Evolutionary conservation across 2,113 vertebrate species (phyloP).

Genomic region (Trematomus loennbergii): DNA sequence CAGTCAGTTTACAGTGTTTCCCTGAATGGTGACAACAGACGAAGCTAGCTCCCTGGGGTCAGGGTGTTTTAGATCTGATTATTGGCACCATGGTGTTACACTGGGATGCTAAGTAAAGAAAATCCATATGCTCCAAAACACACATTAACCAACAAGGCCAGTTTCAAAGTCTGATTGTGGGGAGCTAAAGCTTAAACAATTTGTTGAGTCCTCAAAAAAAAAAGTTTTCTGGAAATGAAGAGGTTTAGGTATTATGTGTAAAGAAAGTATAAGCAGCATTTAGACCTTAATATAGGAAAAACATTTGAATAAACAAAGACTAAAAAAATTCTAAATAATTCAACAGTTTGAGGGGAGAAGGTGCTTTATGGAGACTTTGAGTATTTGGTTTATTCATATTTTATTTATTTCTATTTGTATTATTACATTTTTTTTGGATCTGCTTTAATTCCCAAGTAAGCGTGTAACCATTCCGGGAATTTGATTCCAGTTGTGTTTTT

Average conservation of each 20-base stretch:
- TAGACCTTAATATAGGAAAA: not conserved
- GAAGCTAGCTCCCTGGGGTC: slow-evolving; percentile 18
- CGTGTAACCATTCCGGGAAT: too few relatives aligned
- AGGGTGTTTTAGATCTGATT: slow-evolving; percentile 29
- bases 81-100: slow-evolving; percentile 32
- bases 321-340: not conserved
- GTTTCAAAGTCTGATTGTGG: not conserved
- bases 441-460: too few relatives aligned
- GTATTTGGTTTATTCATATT: not conserved
- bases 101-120: not conserved
- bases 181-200: not conserved
- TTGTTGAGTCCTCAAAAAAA: not conserved
- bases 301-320: not conserved
- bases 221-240: not conserved
- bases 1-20: not conserved
- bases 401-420: too few relatives aligned
- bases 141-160: too few relatives aligned
- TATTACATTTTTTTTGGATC: not conserved
- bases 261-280: not conserved
- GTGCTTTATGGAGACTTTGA: not conserved
- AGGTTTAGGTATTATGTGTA: not conserved
- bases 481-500: too few relatives aligned
- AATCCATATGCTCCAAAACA: slow-evolving; percentile 28
- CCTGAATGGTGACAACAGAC: slow-evolving; percentile 14
- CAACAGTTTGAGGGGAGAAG: not conserved